Evolutionary conservation across 2,113 vertebrate genomes (phyloP), one percentile per base, ranked within the genome.

Genomic region (Apodemus sylvaticus): DNA sequence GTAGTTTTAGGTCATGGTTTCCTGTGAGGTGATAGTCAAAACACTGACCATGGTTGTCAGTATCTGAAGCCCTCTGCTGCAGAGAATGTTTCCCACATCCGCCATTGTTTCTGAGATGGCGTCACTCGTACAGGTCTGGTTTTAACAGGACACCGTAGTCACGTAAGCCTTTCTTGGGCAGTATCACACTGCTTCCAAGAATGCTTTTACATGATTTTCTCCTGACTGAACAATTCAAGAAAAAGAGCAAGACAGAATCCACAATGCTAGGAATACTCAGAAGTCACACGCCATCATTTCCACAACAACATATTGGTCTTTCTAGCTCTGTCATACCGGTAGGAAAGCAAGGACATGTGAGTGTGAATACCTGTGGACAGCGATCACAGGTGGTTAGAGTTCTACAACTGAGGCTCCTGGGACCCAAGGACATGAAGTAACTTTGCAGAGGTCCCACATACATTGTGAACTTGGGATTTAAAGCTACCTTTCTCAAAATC

Each of bases 401-500:
- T 89, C 74, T 53, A 86, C 12, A 93, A 0, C 9, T 45, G 19
- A 96, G 29, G 45, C 4, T 74, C 4, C 14, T 3, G 1, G n/a
- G 29, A 12, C 19, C n/a, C 73, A 89, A 42, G 88, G n/a, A 91
- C 20, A 16, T 53, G 82, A 85, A 87, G 62, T 76, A 45, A 94
- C 4, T 83, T 96, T 78, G 55, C 34, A 66, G 81, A 93, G 34
- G 11, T 89, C 6, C 70, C 29, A 85, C 34, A 45, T n/a, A 77
- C 73, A 24, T n/a, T 39, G 7, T 68, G 3, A 26, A 26, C n/a
- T 48, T 86, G 24, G 29, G 73, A 89, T 83, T 70, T 79, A 17
- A 96, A 88, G 8, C 12, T 77, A 51, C 7, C 51, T 96, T 53
- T 89, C 78, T 93, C n/a, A 85, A 95, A 94, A n/a, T 45, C 4